Base-by-base conservation (phyloP, 2,113 vertebrate genomes). In the Microcebus jonahi region DNA sequence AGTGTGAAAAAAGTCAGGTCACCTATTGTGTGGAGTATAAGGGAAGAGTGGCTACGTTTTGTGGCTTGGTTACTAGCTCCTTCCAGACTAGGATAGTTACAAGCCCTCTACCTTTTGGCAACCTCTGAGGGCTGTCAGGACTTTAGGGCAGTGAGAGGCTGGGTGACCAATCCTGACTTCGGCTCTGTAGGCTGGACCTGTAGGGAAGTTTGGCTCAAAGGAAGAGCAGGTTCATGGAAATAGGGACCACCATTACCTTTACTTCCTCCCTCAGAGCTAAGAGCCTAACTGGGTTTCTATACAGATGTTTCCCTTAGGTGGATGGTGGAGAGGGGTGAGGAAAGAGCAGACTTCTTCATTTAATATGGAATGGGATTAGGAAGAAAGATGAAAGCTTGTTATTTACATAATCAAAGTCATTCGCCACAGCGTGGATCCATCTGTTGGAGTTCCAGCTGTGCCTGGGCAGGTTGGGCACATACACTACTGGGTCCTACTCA, bases 391-490 rank as follows among this genome's bases (percentile, higher is more conserved):
- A 81, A 34, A 45, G 6, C 61, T 53, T 88, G 86, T 50, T 8
- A 21, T 59, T 50, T 71, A 27, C 14, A 1, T 71, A 36, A 31
- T 27, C 48, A 55, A 73, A 42, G 55, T 42, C 73, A 29, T 27
- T 27, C 27, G 45, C 57, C 4, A 11, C 77, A 55, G 21, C 21
- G 2, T 31, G 48, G 25, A 75, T 34, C 57, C 6, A 4, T 75
- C 7, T 1, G 0, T 0, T 17, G n/a, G 45, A 27, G 5, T 2
- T 27, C 21, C 1, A 57, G 36, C 70, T 79, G 67, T n/a, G 31
- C 34, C 53, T 20, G 11, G 53, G 27, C 59, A 25, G 73, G 31
- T 53, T 36, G 8, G 63, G 12, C 45, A 45, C 36, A 20, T 0
- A 1, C 68, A 70, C 5, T 4, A 1, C 81, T 34, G 48, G 63